Evolutionary conservation across 2,888 invertebrate genomes (phyloP).

Genomic region (Heterodera filipjevi): DNA sequence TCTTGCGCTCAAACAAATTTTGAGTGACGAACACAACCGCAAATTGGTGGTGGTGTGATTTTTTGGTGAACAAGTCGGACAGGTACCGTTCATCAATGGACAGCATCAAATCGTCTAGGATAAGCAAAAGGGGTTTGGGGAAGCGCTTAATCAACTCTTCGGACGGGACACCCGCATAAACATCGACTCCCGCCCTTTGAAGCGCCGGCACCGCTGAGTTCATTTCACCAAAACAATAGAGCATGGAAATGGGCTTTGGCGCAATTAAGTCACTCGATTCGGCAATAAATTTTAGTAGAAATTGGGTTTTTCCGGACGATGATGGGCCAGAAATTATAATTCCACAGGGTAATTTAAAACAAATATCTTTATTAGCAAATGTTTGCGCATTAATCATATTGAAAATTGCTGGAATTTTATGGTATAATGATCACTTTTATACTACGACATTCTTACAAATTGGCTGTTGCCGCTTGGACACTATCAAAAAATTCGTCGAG

Average conservation of each 20-base stretch:
- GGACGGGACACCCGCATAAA: constrained; percentile 30
- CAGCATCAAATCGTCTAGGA: constrained; percentile 32
- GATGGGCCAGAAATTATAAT: not conserved
- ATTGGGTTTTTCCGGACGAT: no score
- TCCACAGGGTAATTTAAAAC: no score
- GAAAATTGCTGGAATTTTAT: no score
- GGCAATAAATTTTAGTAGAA: no score
- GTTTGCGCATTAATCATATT: no score
- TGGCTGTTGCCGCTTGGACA: no score
- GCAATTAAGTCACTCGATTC: no score
- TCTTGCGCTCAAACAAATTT: constrained; percentile 36
- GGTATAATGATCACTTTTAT: no score
- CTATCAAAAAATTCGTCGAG: no score
- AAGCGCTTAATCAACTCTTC: constrained; percentile 21
- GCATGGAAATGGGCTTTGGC: not conserved
- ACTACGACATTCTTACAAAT: no score
- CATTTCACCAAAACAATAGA: constrained; percentile 21
- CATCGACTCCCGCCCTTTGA: constrained; percentile 14
- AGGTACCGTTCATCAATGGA: constrained; percentile 27
- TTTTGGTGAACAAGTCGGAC: constrained; percentile 37
- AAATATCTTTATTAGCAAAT: no score
- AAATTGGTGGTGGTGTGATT: constrained; percentile 30
- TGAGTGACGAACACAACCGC: constrained; percentile 35
- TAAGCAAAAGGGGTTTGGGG: constrained; percentile 19
- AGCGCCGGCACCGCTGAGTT: not conserved